phyloP scores from a whole-genome alignment of 2,888 invertebrate genomes.

The Agrochola lychnidis region DNA sequence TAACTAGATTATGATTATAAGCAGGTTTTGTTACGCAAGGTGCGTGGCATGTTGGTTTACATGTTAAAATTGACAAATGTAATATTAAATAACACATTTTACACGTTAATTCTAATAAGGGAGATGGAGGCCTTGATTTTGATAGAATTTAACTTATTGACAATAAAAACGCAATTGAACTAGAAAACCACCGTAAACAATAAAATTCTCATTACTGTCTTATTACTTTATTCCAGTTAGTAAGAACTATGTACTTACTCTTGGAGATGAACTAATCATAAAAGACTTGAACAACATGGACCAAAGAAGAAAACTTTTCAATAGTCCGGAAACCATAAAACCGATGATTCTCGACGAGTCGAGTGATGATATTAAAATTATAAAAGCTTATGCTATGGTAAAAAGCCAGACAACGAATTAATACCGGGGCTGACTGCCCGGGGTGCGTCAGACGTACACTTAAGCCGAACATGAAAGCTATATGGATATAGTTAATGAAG shows the following conservation, averaged over 20 bases:
- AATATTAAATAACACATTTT: not conserved
- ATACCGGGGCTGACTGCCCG: too few relatives aligned
- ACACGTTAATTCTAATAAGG: not conserved
- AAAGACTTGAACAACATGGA: not conserved
- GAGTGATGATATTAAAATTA: not conserved
- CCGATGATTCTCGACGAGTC: not conserved
- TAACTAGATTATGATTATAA: constrained; percentile 66
- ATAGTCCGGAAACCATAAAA: not conserved
- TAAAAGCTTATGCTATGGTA: not conserved
- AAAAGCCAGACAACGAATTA: not conserved
- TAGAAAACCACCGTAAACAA: not conserved
- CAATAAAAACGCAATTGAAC: constrained; percentile 7
- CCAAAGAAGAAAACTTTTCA: not conserved
- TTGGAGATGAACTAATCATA: not conserved
- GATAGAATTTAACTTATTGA: not conserved
- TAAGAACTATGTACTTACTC: not conserved
- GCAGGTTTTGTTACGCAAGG: constrained; percentile 42
- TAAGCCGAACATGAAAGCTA: not conserved
- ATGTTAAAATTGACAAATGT: constrained; percentile 8
- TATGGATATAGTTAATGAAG: not conserved
- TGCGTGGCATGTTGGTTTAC: constrained; percentile 20
- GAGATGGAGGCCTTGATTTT: not conserved
- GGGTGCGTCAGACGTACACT: not conserved
- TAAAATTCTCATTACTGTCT: not conserved
- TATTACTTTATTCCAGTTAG: too few relatives aligned